A percentile compares a stretch with the other conserved stretches of the same genome.
phyloP scores from a whole-genome alignment of 2,797 vertebrate species.

The Scyliorhinus canicula region DNA sequence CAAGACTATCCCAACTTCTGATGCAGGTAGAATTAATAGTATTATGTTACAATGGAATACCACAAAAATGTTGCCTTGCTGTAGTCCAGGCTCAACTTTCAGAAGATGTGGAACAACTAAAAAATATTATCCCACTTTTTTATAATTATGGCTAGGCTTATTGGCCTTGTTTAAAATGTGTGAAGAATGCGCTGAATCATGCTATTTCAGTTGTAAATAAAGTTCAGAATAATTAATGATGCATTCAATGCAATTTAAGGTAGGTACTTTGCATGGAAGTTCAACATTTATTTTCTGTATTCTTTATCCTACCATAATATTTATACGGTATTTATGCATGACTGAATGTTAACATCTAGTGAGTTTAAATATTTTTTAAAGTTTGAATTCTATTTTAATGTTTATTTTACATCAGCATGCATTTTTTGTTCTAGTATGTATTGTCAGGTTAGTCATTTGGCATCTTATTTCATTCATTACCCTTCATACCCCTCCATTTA shows the following conservation, averaged over 20 bases:
- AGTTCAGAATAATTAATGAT: background rate
- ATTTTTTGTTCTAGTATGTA: background rate
- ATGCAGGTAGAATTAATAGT: background rate
- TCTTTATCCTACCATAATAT: background rate
- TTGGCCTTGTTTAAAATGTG: background rate
- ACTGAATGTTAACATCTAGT: background rate
- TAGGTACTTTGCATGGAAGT: conserved; percentile 32
- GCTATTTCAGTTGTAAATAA: background rate
- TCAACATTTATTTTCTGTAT: conserved; percentile 1
- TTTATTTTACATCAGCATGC: conserved; percentile 22
- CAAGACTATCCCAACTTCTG: background rate
- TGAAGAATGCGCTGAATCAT: background rate
- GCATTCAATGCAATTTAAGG: background rate
- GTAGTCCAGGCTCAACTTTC: no score
- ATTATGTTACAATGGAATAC: no score
- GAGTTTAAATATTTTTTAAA: background rate
- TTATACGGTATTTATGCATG: conserved; percentile 28
- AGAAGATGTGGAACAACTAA: background rate
- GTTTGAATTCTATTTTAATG: background rate
- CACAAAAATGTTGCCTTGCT: background rate
- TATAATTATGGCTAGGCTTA: background rate
- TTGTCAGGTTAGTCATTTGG: conserved; percentile 48
- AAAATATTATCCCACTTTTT: background rate
- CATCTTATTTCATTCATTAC: conserved; percentile 63
- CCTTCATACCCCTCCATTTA: conserved; percentile 51